Evolutionary conservation across 2,797 vertebrate species (phyloP), one percentile per base, ranked within the genome.

Genomic region (Ctenopoma kingsleyae): DNA sequence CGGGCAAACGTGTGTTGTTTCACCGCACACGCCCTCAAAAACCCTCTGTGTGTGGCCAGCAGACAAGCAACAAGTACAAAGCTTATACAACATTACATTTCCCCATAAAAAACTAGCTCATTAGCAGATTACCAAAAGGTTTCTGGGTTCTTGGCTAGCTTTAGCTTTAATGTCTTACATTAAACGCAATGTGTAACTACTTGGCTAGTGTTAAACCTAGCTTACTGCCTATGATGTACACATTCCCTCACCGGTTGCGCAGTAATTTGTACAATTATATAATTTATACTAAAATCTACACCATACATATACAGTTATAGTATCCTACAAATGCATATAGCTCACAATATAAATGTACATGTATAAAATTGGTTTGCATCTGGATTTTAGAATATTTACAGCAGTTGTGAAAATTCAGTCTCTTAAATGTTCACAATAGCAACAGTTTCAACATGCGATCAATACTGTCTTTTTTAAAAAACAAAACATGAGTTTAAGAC

Each of bases 31-130:
- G 73, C 79, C 77, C 69, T 58, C 17, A 1, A 13, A 25, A 43
- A n/a, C 3, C 10, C 22, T 10, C 0, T 2, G 19, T 76, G 76
- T 40, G 70, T 59, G 69, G 41, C 35, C 77, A 48, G 62, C 58
- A 52, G 32, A 67, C 30, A 15, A 60, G 47, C 69, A 83, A 85
- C 78, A 83, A 79, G 74, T 81, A 63, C 19, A 74, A 25, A 35
- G 46, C 36, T 49, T 58, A 20, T 11, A 71, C 55, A 58, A 61
- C 36, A 49, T 40, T 49, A 16, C 25, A 17, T 22, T 38, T 2
- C 59, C 4, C 8, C 49, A 41, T 13, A 53, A 48, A 22, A 1
- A 38, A 57, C 6, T 13, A 5, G n/a, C 9, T 41, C 27, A 71
- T 19, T 35, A 35, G 32, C 53, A 49, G 52, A 23, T 49, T 47